Evolutionary conservation across 1,140 invertebrate genomes (phyloP).

Genomic region (Aleiodes sp.): DNA sequence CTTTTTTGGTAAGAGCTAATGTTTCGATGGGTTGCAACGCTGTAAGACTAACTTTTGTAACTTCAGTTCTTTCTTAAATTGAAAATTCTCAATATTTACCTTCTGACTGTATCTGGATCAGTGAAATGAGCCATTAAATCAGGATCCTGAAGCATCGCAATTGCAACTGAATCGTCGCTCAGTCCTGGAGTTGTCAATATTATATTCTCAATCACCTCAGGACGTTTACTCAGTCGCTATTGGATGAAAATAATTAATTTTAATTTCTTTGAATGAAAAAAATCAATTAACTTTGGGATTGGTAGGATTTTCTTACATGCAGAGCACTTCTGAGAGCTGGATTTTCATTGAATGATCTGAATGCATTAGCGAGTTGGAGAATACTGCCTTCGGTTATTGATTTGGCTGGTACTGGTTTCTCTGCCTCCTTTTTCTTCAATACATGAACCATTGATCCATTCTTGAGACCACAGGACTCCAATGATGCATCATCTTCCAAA

Average conservation of each 20-base stretch:
- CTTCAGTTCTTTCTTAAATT: too few species aligned
- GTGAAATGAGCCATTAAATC: conserved; percentile 68
- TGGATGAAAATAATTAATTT: conserved; percentile 17
- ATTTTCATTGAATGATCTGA: conserved; percentile 63
- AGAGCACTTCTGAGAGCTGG: conserved; percentile 63
- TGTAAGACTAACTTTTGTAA: too few species aligned
- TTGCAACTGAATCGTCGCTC: conserved; percentile 66
- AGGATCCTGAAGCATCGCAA: conserved; percentile 70
- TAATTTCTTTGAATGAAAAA: not conserved
- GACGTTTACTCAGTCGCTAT: conserved; percentile 65
- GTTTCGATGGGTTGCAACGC: too few species aligned
- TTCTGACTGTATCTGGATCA: conserved; percentile 64
- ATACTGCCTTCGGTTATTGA: conserved; percentile 61
- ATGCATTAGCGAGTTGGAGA: conserved; percentile 61
- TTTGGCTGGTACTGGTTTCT: conserved; percentile 42
- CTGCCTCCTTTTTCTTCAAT: conserved; percentile 61
- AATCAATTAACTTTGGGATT: conserved; percentile 8
- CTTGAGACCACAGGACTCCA: conserved; percentile 66
- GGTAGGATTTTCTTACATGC: conserved; percentile 54
- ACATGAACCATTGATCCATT: conserved; percentile 67
- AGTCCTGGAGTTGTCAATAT: conserved; percentile 66
- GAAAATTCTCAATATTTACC: conserved; percentile 46
- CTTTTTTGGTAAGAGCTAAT: too few species aligned
- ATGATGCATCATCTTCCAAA: conserved; percentile 64
- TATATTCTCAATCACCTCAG: conserved; percentile 69